Percentiles rank a stretch among this genome's conserved stretches.
Evolutionary conservation across 2,888 invertebrate species (phyloP).

Genomic region (Sarcophaga subvicina): DNA sequence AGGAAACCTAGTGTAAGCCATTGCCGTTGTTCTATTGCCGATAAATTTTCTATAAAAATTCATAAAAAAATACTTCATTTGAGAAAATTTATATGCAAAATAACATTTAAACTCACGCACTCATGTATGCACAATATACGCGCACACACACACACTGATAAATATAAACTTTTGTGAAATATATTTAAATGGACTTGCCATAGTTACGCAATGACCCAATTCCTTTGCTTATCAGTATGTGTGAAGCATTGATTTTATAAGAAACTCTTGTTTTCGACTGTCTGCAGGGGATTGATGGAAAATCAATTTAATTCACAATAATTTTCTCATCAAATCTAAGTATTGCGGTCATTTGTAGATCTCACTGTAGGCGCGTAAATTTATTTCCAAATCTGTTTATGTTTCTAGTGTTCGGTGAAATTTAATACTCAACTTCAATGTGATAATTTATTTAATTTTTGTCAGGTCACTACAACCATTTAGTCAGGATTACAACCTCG

Average conservation of each 20-base stretch:
- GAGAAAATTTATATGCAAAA: constrained; percentile 22
- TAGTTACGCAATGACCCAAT: constrained; percentile 32
- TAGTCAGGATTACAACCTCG: no score
- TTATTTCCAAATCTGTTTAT: neutral
- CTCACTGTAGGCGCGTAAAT: neutral
- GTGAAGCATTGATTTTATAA: neutral
- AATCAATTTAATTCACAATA: neutral
- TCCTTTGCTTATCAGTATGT: neutral
- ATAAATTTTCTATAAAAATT: constrained; percentile 30
- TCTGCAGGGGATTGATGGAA: no score
- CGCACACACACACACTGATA: neutral
- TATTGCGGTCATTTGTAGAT: neutral
- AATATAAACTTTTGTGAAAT: neutral
- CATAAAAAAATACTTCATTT: constrained; percentile 3
- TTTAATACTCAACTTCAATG: no score
- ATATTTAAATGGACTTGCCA: neutral
- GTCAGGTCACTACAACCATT: no score
- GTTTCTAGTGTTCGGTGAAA: neutral
- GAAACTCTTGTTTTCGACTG: no score
- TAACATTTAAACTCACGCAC: constrained; percentile 4
- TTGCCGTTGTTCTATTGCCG: constrained; percentile 3
- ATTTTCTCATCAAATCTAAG: neutral
- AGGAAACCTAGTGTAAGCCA: no score
- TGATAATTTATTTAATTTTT: no score
- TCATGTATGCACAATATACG: neutral